Evolutionary conservation across 2,888 invertebrate genomes (phyloP).

Genomic region (Rhabditoides inermis): DNA sequence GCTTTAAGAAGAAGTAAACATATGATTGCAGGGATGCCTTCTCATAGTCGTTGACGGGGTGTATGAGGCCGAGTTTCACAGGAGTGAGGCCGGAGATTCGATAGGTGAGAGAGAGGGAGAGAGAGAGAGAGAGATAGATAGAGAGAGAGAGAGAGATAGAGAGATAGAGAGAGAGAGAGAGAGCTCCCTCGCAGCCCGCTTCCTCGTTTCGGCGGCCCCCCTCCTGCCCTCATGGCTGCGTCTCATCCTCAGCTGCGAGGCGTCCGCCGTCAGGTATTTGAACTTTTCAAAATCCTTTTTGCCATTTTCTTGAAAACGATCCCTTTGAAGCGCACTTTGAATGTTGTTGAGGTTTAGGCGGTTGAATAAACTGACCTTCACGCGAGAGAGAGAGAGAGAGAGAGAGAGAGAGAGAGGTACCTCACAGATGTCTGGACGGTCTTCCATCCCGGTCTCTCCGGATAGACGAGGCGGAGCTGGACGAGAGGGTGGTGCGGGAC

Average conservation of each 20-base stretch:
- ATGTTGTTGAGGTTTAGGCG: too few species aligned
- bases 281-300: slow-evolving; percentile 2
- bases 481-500: slow-evolving; percentile 41
- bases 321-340: too few species aligned
- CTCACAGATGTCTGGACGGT: too few species aligned
- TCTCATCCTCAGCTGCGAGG: slow-evolving; percentile 8
- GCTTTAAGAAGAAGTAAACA: neutral
- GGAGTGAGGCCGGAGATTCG: slow-evolving; percentile 86
- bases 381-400: too few species aligned
- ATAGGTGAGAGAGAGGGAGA: slow-evolving; percentile 60
- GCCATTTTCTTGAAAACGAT: too few species aligned
- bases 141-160: slow-evolving; percentile 53
- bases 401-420: too few species aligned
- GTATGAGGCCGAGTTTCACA: slow-evolving; percentile 89
- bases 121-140: neutral
- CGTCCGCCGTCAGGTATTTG: too few species aligned
- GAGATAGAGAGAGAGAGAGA: neutral
- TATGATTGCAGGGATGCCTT: slow-evolving; percentile 16
- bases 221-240: slow-evolving; percentile 11
- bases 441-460: slow-evolving; percentile 10
- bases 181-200: slow-evolving; percentile 1
- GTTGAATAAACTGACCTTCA: too few species aligned
- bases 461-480: slow-evolving; percentile 39
- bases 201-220: slow-evolving; percentile 6
- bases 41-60: slow-evolving; percentile 77